Base-by-base conservation (phyloP, 2,797 vertebrate genomes). In the Loriculus beryllinus region DNA sequence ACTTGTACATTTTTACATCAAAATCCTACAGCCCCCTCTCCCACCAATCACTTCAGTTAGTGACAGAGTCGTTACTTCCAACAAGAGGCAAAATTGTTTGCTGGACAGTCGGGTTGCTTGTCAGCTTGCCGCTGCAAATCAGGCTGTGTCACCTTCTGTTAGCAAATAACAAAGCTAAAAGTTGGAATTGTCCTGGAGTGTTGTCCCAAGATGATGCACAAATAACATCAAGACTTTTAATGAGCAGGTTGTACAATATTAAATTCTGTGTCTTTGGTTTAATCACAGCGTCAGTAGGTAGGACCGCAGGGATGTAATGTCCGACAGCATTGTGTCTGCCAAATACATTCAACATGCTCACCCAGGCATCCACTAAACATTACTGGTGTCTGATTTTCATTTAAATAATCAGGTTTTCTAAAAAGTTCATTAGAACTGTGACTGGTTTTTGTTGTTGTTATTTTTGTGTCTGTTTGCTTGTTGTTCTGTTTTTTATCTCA, bases 321-420 rank as follows among this genome's bases (percentile, higher is more conserved):
- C 52, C 0, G 0, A 23, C 35, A 18, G 8, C 31, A 37, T 4
- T 13, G 7, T 5, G 0, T 48, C 56, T 77, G 72, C 28, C 14
- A 4, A 13, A 33, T 43, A 0, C 18, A 14, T n/a, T 60, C 69
- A 40, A 48, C 51, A 20, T 16, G 23, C 33, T 62, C 16, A 47
- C 42, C 35, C 7, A 0, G n/a, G 25, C 79, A 63, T 14, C 31
- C 47, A 48, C 15, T 33, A 67, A 28, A 47, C 25, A 8, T 31
- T 51, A 25, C 16, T 21, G 19, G 4, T 56, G 49, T 45, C 47
- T 79, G 52, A 35, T 43, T 84, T 86, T 69, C n/a, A 49, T 89
- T 52, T 62, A 60, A 62, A 62, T 28, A 65, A 75, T 65, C 43
- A 87, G 35, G 18, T 75, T 84, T 60, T 17, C 49, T 42, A 17